A percentile compares a stretch with the other conserved stretches of the same genome.
Evolutionary conservation across 2,888 invertebrate species (phyloP).

Genomic region (Protonemura montana): DNA sequence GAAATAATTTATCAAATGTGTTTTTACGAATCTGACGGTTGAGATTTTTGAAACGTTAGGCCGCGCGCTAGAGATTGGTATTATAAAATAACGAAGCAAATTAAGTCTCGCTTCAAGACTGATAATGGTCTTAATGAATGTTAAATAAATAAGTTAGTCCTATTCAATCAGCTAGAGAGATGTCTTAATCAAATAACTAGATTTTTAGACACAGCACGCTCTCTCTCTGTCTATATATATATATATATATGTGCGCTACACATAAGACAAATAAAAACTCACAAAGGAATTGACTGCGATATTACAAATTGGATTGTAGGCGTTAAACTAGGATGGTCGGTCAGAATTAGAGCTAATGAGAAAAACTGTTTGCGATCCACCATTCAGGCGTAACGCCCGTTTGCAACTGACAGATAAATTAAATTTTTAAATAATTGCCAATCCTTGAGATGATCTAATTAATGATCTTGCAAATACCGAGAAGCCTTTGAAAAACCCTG

Average conservation of each 20-base stretch:
- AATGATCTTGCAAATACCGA: not conserved
- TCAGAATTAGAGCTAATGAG: constrained; percentile 12
- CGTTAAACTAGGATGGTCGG: not conserved
- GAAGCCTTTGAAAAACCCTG: not conserved
- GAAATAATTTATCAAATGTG: not conserved
- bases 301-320: constrained; percentile 3
- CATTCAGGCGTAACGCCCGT: not conserved
- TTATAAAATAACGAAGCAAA: not conserved
- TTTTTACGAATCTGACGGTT: not conserved
- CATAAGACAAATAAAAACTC: not conserved
- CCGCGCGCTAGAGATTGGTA: not conserved
- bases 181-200: constrained; percentile 17
- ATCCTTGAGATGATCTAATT: not conserved
- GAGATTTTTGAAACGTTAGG: not conserved
- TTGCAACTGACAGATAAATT: not conserved
- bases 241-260: no score
- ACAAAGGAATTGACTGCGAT: not conserved
- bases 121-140: constrained; percentile 29
- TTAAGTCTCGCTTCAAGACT: constrained; percentile 23
- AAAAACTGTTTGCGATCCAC: constrained; percentile 12
- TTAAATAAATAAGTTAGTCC: constrained; percentile 26
- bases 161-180: constrained; percentile 22
- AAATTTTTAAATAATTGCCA: not conserved
- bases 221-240: not conserved
- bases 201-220: not conserved